Evolutionary conservation across 2,797 vertebrate genomes (phyloP), one percentile per base, ranked within the genome.

Genomic region (Lindbergichthys nudifrons): DNA sequence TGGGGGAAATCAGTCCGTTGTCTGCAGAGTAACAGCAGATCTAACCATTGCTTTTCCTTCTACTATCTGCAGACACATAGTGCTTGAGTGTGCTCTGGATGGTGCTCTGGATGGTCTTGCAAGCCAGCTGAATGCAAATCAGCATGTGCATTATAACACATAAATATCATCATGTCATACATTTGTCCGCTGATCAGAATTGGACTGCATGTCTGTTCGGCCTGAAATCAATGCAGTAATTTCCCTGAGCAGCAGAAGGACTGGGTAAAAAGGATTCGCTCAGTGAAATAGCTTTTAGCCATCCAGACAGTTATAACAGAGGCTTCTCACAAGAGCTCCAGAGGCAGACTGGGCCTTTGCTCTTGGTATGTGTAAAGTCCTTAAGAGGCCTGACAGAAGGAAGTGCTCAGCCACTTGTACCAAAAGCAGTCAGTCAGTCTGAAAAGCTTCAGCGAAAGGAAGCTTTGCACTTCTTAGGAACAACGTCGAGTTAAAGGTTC

Each of bases 251-350:
- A 61, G 65, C 32, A 56, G 45, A 45, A 30, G 48, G 50, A 43
- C 30, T 67, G 65, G 72, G 70, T 56, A 59, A 80, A 71, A 73
- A 68, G 47, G 52, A 72, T 86, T 79, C 65, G 52, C 73, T 77
- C 75, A 30, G 75, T 42, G 57, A 81, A 79, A 82, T 69, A 65
- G 72, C 4, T 85, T 61, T 83, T 82, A 73, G 75, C 68, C 79
- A 83, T 79, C 63, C 66, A 77, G 75, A 72, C 61, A 19, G 77
- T 81, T 75, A 89, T 83, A 89, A 91, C 90, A 87, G 80, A 90
- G 73, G 84, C 77, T 78, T 87, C 84, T 88, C 79, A 84, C 79
- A 78, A 59, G 67, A 32, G 63, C 70, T 77, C 15, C 32, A 59
- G 73, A 85, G 87, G 87, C 67, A 86, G 78, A 89, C 88, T 52